Base-by-base conservation (phyloP, 2,888 invertebrate genomes). In the Synergus japonicus region DNA sequence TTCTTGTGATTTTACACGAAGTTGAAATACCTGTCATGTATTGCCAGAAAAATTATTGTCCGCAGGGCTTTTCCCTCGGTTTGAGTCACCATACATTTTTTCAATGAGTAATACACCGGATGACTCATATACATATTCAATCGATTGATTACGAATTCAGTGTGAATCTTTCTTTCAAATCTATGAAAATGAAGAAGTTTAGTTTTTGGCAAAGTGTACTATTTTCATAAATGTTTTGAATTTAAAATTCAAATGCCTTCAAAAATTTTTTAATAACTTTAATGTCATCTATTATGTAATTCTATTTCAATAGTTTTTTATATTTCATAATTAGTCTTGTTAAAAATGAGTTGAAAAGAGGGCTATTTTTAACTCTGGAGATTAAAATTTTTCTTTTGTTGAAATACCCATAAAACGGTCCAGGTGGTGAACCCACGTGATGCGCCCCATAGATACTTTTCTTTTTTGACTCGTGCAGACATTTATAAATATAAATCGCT, bases 341-440 rank as follows among this genome's bases (percentile, higher is more conserved):
- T 46, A 46, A 46, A 46, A 54, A n/a, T 54, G 5, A 54, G 5
- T 49, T 49, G 10, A 10, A 12, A 22, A 60, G 18, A 18, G 10
- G 4, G 22, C 12, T 22, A 12, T 22, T 60, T 60, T 18, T 60
- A 22, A 12, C 29, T 60, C 2, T 60, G 10, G 22, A 60, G 22
- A 60, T 60, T 10, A 22, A 22, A 5, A 22, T 12, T 60, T 12
- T 18, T 5, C 22, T 22, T 60, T 13, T 29, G 4, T 22, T 12
- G 18, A 60, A 60, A 60, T 22, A 12, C 13, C 4, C 10, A 46
- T 22, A 60, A 60, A 41, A 44, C 43, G 12, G 54, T 54, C 73
- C 54, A 73, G 73, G 73, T 54, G 73, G 54, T 60, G 12, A 22
- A 60, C 60, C 41, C 73, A 54, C 29, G 41, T 54, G 73, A 49